Conservation (phyloP, 2,888 invertebrate genomes). For the Ligdia adustata region DNA sequence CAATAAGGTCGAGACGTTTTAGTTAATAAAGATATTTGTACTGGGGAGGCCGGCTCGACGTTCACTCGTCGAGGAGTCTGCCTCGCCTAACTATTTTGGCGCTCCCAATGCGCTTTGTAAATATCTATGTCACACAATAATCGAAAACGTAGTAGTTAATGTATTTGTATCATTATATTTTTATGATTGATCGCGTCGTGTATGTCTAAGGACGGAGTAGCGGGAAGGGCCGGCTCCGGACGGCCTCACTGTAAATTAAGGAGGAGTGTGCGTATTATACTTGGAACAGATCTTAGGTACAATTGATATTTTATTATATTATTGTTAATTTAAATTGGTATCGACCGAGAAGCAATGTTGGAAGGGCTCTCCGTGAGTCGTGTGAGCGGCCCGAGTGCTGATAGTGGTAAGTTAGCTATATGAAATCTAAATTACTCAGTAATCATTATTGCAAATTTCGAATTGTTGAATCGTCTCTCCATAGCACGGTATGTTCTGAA, state of each 20-base stretch:
- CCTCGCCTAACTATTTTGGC: conserved; percentile 74
- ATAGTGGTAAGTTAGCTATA: conserved; percentile 81
- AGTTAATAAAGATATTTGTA: conserved; percentile 77
- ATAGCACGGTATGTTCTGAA: conserved; percentile 82
- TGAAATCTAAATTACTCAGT: conserved; percentile 81
- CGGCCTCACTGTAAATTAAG: conserved; percentile 66
- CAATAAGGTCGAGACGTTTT: conserved; percentile 69
- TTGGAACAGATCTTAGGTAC: conserved; percentile 83
- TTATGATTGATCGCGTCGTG: conserved; percentile 82
- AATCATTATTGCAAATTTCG: conserved; percentile 80
- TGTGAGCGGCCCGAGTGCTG: conserved; percentile 71
- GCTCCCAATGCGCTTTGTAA: conserved; percentile 80
- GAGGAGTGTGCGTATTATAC: conserved; percentile 75
- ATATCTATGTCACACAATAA: conserved; percentile 83
- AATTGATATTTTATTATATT: conserved; percentile 84
- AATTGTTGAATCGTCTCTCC: conserved; percentile 79
- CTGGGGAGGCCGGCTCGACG: conserved; percentile 37
- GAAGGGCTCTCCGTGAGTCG: conserved; percentile 64
- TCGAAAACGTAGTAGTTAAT: conserved; percentile 81
- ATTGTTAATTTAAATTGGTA: conserved; percentile 83
- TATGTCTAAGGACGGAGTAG: conserved; percentile 72
- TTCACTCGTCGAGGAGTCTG: conserved; percentile 64
- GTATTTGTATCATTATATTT: conserved; percentile 84
- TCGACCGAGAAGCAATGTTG: conserved; percentile 80
- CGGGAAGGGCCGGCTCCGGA: conserved; percentile 45